A percentile compares a stretch with the other conserved stretches of the same genome.
phyloP scores from a whole-genome alignment of 2,113 vertebrate genomes.

The Rhombomys opimus region DNA sequence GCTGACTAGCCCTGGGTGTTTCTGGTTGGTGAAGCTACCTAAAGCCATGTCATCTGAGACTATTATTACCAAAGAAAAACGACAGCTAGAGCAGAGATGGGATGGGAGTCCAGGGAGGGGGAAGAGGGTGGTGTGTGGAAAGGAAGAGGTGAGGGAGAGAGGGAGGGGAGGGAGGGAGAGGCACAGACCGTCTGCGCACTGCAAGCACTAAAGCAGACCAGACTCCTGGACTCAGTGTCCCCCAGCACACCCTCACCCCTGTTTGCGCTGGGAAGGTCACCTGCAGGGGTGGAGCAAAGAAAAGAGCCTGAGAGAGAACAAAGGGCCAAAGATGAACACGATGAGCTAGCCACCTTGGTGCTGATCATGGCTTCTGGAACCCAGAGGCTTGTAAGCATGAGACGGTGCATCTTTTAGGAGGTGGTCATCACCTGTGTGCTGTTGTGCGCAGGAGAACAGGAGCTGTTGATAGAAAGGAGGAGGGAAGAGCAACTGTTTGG shows the following conservation, averaged over 20 bases:
- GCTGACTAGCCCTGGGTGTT: not conserved
- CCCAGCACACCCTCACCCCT: too few species aligned
- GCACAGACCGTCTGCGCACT: not conserved
- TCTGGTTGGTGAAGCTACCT: not conserved
- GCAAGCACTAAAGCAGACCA: accelerated
- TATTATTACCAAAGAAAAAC: not conserved
- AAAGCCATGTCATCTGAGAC: not conserved
- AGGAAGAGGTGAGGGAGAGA: not conserved
- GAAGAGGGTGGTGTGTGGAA: not conserved
- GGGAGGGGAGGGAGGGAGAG: not conserved
- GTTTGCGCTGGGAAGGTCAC: not conserved
- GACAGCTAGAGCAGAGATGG: not conserved
- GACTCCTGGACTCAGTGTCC: not conserved
- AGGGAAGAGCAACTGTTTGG: not conserved
- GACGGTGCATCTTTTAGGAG: not conserved
- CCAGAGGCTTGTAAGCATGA: not conserved
- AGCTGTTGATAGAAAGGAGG: not conserved
- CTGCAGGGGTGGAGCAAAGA: not conserved
- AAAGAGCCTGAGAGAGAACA: not conserved
- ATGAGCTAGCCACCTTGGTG: not conserved
- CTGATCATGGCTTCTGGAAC: not conserved
- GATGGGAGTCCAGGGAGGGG: too few species aligned
- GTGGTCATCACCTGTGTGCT: too few species aligned
- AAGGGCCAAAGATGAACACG: not conserved
- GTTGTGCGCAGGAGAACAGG: not conserved